phyloP scores from a whole-genome alignment of 2,888 invertebrate genomes.

The Pseudanteris insignis region DNA sequence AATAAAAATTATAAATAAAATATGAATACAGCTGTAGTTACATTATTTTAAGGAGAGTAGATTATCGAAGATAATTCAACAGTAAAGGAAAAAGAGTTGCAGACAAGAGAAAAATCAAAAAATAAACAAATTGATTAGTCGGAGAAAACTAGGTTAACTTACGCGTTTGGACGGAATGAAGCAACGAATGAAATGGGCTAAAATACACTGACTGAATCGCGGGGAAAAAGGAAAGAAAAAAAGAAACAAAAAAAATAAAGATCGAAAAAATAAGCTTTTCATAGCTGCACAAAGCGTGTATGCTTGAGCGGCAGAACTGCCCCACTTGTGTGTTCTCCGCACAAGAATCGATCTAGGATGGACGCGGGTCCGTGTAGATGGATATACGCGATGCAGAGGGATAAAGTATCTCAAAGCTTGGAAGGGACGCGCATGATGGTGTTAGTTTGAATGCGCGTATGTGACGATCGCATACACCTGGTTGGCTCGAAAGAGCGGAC shows the following conservation, averaged over 20 bases:
- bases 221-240: neutral
- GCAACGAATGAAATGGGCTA: no score
- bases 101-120: no score
- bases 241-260: neutral
- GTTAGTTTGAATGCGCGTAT: constrained; percentile 9
- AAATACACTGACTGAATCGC: no score
- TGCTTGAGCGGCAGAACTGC: constrained; percentile 38
- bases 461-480: constrained; percentile 23
- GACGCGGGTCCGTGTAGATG: constrained; percentile 16
- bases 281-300: constrained; percentile 32
- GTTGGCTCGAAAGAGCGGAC: constrained; percentile 9
- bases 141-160: no score
- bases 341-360: constrained; percentile 38
- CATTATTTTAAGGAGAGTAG: no score
- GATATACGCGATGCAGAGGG: constrained; percentile 9
- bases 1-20: no score
- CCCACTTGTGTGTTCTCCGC: constrained; percentile 30
- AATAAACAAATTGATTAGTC: no score
- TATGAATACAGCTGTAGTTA: no score
- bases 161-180: no score
- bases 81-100: no score
- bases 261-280: constrained; percentile 11
- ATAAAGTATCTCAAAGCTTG: constrained; percentile 30
- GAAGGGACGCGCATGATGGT: constrained; percentile 17
- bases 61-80: no score